Conservation (phyloP, 1,140 invertebrate species). For the Schlechtendalia chinensis region DNA sequence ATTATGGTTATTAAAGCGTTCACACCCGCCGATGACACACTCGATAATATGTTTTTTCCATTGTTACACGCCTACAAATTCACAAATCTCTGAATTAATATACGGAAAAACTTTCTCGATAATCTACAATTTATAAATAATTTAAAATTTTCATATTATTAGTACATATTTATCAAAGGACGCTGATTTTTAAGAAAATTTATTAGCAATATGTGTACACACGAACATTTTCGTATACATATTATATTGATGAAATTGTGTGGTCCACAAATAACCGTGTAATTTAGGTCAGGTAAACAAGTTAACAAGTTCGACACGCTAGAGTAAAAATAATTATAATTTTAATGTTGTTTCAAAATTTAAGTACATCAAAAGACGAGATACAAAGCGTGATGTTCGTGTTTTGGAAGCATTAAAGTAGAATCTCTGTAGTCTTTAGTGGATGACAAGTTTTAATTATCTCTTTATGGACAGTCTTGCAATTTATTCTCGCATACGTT, state of each 20-base stretch:
- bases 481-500: conserved; percentile 48
- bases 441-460: conserved; percentile 46
- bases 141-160: neutral
- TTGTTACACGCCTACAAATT: conserved; percentile 28
- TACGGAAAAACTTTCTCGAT: neutral
- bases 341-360: neutral
- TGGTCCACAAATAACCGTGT: neutral
- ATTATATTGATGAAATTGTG: neutral
- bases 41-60: conserved; percentile 34
- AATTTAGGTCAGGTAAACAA: neutral
- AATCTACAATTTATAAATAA: neutral
- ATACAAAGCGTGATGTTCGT: neutral
- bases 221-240: too few species aligned
- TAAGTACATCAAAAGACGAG: neutral
- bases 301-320: neutral
- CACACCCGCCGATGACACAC: conserved; percentile 36
- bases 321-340: neutral
- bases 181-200: neutral
- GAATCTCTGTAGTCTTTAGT: neutral
- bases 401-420: conserved; percentile 6
- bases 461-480: conserved; percentile 26
- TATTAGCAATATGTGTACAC: neutral
- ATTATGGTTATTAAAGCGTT: conserved; percentile 47
- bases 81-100: neutral
- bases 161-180: neutral